Evolutionary conservation across 2,797 vertebrate genomes (phyloP).

Genomic region (Gallinago stenura): DNA sequence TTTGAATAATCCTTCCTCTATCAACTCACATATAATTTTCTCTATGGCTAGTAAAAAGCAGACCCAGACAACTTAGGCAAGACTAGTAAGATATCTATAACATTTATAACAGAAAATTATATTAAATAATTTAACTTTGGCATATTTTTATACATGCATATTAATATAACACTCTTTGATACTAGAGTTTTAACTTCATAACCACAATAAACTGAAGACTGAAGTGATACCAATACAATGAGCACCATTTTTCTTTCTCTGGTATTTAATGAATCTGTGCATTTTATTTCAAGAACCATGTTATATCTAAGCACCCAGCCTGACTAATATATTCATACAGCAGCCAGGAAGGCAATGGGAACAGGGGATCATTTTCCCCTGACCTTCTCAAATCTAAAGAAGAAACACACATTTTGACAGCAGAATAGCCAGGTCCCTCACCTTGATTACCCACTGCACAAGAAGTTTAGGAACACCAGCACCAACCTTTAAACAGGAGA

Average conservation of each 20-base stretch:
- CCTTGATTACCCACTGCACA: neutral
- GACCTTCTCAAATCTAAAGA: neutral
- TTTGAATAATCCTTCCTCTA: neutral
- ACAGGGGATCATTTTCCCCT: neutral
- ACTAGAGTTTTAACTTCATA: conserved; percentile 3
- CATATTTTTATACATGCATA: neutral
- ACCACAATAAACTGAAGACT: neutral
- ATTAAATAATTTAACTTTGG: conserved; percentile 19
- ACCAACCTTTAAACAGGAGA: neutral
- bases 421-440: neutral
- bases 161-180: neutral
- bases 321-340: neutral
- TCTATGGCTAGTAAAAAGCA: conserved; percentile 1
- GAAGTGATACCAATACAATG: neutral
- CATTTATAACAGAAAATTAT: neutral
- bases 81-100: neutral
- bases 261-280: neutral
- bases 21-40: neutral
- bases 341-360: neutral
- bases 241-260: neutral
- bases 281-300: neutral
- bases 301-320: neutral
- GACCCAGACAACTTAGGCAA: conserved; percentile 26
- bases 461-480: neutral
- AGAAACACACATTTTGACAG: neutral